Conservation (phyloP, 2,888 invertebrate species). For the Eupithecia subumbrata region DNA sequence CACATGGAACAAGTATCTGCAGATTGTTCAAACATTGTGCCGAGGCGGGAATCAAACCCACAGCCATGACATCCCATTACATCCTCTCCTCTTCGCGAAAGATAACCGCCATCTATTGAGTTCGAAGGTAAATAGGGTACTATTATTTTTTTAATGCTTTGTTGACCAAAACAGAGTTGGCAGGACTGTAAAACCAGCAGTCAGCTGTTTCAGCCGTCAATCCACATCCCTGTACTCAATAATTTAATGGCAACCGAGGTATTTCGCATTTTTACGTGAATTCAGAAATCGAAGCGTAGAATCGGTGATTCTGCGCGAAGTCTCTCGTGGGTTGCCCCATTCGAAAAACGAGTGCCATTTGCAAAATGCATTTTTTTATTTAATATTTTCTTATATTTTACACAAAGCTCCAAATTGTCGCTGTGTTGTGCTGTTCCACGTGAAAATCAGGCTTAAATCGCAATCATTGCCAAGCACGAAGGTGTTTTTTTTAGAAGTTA, state of each 20-base stretch:
- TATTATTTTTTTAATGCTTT: no score
- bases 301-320: constrained; percentile 52
- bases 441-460: neutral
- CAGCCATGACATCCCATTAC: no score
- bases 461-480: neutral
- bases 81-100: no score
- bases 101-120: no score
- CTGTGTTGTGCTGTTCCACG: neutral
- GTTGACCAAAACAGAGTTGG: neutral
- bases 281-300: constrained; percentile 58
- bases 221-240: constrained; percentile 35
- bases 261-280: constrained; percentile 52
- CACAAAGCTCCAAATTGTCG: neutral
- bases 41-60: no score
- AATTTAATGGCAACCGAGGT: constrained; percentile 47
- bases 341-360: constrained; percentile 18
- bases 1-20: no score
- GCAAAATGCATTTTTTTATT: neutral
- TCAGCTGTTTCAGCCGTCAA: constrained; percentile 22
- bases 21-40: no score
- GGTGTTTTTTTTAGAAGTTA: no score
- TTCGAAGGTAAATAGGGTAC: no score
- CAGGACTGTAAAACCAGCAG: neutral
- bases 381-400: neutral
- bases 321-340: constrained; percentile 44